Evolutionary conservation across 2,797 vertebrate genomes (phyloP).

Genomic region (Adelosebastes latens): DNA sequence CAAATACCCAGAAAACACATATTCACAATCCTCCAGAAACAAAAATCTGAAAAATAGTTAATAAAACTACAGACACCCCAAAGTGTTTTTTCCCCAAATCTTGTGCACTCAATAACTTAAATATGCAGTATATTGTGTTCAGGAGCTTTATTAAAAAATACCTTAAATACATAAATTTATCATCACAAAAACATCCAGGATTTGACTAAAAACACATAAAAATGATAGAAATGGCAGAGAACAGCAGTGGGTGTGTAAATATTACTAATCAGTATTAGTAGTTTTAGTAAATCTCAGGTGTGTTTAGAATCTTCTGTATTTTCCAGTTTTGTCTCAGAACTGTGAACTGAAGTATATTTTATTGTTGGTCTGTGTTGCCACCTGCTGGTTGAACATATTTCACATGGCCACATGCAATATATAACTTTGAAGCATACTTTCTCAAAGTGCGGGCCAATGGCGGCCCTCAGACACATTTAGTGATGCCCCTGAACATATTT

Average conservation of each 20-base stretch:
- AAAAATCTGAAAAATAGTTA: not conserved
- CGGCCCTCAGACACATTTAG: too few relatives aligned
- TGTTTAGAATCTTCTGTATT: not conserved
- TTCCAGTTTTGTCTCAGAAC: not conserved
- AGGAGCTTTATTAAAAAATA: not conserved
- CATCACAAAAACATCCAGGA: not conserved
- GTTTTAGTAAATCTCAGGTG: not conserved
- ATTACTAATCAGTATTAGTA: not conserved
- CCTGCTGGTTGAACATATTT: slow-evolving; percentile 11
- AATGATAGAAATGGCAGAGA: not conserved
- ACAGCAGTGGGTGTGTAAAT: not conserved
- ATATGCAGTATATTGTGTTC: not conserved
- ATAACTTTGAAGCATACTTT: not conserved
- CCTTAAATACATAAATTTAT: not conserved
- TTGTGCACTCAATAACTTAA: not conserved
- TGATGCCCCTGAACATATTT: too few relatives aligned
- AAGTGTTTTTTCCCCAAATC: not conserved
- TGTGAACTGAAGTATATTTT: not conserved
- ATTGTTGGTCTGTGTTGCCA: slow-evolving; percentile 5
- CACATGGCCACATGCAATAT: not conserved
- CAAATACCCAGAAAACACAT: not conserved
- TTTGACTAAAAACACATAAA: not conserved
- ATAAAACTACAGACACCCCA: not conserved
- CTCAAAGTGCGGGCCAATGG: not conserved
- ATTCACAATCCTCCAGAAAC: not conserved